Conservation (phyloP, 2,797 vertebrate species). For the Scolopax bukidnonensis region DNA sequence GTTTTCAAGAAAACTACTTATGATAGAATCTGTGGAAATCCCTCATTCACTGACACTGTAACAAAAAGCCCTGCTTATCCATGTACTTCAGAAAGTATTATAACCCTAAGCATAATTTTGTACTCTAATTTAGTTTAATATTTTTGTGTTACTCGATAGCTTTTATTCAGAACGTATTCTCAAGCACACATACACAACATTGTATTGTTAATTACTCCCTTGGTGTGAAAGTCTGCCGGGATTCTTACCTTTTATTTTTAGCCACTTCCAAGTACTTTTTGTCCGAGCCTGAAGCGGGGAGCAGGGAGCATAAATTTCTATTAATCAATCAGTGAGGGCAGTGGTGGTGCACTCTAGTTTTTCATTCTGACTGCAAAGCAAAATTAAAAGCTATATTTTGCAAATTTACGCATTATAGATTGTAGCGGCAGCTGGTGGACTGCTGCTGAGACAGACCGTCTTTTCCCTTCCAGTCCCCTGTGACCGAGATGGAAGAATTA, state of each 20-base stretch:
- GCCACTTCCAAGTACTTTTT: constrained; percentile 37
- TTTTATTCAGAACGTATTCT: not conserved
- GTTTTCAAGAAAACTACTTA: not conserved
- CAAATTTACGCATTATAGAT: constrained; percentile 63
- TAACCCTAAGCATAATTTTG: not conserved
- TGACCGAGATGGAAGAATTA: constrained; percentile 49
- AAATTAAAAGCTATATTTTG: constrained; percentile 71
- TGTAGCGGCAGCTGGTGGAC: constrained; percentile 67
- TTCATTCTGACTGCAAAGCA: constrained; percentile 68
- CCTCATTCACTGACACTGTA: not conserved
- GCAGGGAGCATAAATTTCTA: not conserved
- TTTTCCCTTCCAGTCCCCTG: constrained; percentile 65
- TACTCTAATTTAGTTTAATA: not conserved
- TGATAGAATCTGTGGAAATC: not conserved
- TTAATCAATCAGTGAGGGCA: constrained; percentile 67
- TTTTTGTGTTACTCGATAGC: not conserved
- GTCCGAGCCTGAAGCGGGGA: not conserved
- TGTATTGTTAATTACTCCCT: not conserved
- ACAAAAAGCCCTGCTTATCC: not conserved
- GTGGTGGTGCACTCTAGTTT: constrained; percentile 38
- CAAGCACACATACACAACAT: not conserved
- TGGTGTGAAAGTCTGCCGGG: not conserved
- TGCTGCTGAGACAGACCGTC: constrained; percentile 68
- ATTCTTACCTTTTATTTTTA: constrained; percentile 49
- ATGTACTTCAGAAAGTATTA: not conserved